These are phyloP conservation scores for Lordiphosa mommai DNA, from an alignment of 1,140 invertebrate genomes.

Conservation along the genomic window DNA sequence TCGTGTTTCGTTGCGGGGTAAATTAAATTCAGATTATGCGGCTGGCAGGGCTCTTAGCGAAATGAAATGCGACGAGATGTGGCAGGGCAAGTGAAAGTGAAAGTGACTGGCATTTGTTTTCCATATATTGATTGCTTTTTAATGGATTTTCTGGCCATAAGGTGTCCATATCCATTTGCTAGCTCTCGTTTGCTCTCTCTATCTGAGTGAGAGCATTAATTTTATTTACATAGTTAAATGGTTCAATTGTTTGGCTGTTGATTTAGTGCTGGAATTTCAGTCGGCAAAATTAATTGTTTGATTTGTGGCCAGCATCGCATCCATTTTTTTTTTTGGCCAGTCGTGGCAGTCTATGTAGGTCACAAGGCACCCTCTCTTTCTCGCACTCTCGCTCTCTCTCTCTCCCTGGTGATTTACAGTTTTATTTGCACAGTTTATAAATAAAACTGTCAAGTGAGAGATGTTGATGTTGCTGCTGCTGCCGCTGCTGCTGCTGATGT, in stretches of 20 bases:
- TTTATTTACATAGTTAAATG: conserved; percentile 76
- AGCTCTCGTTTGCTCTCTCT: not conserved
- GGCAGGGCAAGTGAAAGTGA: conserved; percentile 13
- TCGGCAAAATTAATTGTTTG: conserved; percentile 73
- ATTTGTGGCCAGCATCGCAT: conserved; percentile 53
- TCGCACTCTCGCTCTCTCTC: not conserved
- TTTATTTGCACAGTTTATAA: conserved; percentile 76
- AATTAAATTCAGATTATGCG: conserved; percentile 68
- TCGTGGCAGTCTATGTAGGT: conserved; percentile 42
- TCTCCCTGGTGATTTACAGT: conserved; percentile 59
- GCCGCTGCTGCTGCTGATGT: conserved; percentile 46
- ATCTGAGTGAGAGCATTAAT: conserved; percentile 50
- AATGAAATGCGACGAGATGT: conserved; percentile 39
- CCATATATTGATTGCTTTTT: conserved; percentile 76
- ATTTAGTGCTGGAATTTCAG: conserved; percentile 74
- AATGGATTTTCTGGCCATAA: conserved; percentile 64
- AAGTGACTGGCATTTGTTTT: conserved; percentile 73
- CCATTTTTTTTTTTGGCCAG: conserved; percentile 12
- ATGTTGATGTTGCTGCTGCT: conserved; percentile 44
- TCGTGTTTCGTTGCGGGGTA: conserved; percentile 33
- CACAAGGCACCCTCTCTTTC: conserved; percentile 25
- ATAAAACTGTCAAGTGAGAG: conserved; percentile 65
- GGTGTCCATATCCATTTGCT: conserved; percentile 10
- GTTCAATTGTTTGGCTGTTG: conserved; percentile 75
- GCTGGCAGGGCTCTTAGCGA: conserved; percentile 55